These are phyloP conservation scores for Xylocopa sonorina DNA, from an alignment of 1,140 invertebrate species.

Conservation along the genomic window DNA sequence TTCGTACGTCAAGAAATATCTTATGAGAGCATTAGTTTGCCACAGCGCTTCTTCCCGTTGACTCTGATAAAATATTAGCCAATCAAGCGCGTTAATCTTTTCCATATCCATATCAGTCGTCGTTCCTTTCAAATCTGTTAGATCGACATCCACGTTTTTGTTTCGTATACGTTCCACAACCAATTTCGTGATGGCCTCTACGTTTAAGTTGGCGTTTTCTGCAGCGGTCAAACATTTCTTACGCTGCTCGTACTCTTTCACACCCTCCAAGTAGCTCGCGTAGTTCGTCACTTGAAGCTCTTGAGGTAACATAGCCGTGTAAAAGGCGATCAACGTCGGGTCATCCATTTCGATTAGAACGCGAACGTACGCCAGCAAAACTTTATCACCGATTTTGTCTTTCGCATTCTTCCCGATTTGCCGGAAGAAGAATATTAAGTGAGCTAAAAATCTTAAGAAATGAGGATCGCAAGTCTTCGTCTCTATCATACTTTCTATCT, in stretches of 20 bases:
- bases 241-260: constrained; percentile 85
- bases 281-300: constrained; percentile 89
- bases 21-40: constrained; percentile 94
- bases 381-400: constrained; percentile 87
- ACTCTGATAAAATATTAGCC: constrained; percentile 90
- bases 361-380: constrained; percentile 88
- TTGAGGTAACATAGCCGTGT: constrained; percentile 89
- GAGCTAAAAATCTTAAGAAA: constrained; percentile 90
- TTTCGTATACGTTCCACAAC: constrained; percentile 90
- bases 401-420: constrained; percentile 87
- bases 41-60: constrained; percentile 91
- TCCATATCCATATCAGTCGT: constrained; percentile 85
- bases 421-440: constrained; percentile 92
- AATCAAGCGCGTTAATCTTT: constrained; percentile 93
- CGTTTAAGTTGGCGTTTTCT: constrained; percentile 89
- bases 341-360: constrained; percentile 88
- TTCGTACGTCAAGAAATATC: constrained; percentile 87
- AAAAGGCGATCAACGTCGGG: constrained; percentile 91
- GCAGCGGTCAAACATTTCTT: constrained; percentile 85
- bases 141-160: constrained; percentile 70
- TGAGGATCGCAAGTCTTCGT: constrained; percentile 79
- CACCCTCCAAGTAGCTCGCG: constrained; percentile 89
- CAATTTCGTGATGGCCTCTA: constrained; percentile 90
- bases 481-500: constrained; percentile 82
- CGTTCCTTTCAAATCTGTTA: constrained; percentile 74